Percentiles rank a stretch among this genome's conserved stretches.
Conservation (phyloP, 2,797 vertebrate species). For the Hydrolagus colliei region DNA sequence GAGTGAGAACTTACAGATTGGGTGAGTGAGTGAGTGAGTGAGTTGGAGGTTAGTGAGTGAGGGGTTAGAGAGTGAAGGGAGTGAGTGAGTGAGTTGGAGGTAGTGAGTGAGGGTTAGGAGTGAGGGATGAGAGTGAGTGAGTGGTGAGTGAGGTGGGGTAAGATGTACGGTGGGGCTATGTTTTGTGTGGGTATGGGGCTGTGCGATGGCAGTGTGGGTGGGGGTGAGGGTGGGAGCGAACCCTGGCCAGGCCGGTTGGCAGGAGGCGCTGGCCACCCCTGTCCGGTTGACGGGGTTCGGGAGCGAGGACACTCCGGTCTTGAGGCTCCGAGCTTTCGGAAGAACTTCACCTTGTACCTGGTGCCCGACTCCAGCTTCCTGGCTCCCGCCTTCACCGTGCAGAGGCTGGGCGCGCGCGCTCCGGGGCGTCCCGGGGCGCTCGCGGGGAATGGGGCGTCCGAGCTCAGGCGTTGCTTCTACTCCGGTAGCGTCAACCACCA, state of each 20-base stretch:
- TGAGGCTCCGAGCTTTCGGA: neutral
- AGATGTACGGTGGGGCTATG: too few species aligned
- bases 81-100: constrained; percentile 35
- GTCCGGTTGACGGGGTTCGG: neutral
- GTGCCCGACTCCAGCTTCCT: constrained; percentile 57
- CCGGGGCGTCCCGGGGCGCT: constrained; percentile 35
- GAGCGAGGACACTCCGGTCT: neutral
- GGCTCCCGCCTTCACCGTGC: constrained; percentile 63
- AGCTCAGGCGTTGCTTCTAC: constrained; percentile 71
- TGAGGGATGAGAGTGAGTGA: neutral
- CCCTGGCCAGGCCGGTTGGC: neutral
- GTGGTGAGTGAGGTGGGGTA: neutral
- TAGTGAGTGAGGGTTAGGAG: constrained; percentile 35
- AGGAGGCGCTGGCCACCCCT: neutral
- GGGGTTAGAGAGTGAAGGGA: neutral
- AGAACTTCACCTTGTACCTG: constrained; percentile 32
- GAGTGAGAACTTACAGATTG: neutral
- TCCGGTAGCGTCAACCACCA: constrained; percentile 67
- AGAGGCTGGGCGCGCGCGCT: constrained; percentile 16
- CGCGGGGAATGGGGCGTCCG: constrained; percentile 35
- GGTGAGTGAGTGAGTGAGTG: constrained; percentile 34
- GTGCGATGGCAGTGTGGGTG: too few species aligned
- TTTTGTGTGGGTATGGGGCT: too few species aligned
- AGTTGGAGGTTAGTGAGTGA: constrained; percentile 40
- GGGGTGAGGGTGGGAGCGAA: neutral